Evolutionary conservation across 2,113 vertebrate genomes (phyloP).

Genomic region (Cheirogaleus medius): DNA sequence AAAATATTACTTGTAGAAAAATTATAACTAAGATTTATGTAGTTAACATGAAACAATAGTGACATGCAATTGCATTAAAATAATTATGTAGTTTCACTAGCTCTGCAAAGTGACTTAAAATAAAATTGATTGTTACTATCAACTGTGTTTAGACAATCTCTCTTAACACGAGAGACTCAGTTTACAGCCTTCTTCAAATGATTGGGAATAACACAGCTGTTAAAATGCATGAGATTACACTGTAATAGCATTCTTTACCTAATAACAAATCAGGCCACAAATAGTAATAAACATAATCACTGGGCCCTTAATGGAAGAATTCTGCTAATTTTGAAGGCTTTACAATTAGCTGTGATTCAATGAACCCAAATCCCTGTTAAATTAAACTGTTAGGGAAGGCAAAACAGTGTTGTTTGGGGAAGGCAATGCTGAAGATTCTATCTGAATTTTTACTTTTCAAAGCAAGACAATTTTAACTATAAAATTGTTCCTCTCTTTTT

Average conservation of each 20-base stretch:
- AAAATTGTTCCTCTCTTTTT: neutral
- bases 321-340: constrained; percentile 68
- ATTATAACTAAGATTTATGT: constrained; percentile 16
- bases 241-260: constrained; percentile 44
- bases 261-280: constrained; percentile 67
- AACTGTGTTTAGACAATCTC: constrained; percentile 35
- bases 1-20: neutral
- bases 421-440: neutral
- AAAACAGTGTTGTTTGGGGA: neutral
- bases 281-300: constrained; percentile 68
- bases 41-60: constrained; percentile 26
- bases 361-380: constrained; percentile 44
- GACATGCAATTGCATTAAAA: neutral
- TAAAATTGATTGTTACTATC: constrained; percentile 44
- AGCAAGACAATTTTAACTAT: neutral
- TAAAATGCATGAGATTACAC: constrained; percentile 78
- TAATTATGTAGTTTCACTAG: constrained; percentile 7
- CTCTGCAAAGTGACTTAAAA: constrained; percentile 68
- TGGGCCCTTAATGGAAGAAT: constrained; percentile 51
- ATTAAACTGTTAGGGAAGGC: constrained; percentile 61
- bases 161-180: constrained; percentile 20
- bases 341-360: constrained; percentile 65
- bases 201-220: constrained; percentile 67
- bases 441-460: constrained; percentile 18
- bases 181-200: constrained; percentile 60